Conservation (phyloP, 2,113 vertebrate genomes). For the Tachysurus fulvidraco region DNA sequence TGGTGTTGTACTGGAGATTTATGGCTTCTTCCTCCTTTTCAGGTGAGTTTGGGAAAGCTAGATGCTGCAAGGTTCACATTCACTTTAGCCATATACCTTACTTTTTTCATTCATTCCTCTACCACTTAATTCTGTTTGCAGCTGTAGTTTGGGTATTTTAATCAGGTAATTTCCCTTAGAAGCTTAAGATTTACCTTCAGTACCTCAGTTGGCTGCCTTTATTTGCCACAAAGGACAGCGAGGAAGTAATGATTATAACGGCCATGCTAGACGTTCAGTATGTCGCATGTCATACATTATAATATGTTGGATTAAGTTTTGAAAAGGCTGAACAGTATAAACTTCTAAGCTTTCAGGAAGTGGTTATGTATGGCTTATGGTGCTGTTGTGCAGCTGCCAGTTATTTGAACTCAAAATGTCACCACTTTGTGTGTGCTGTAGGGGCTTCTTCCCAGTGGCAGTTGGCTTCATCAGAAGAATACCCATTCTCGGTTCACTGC, state of each 20-base stretch:
- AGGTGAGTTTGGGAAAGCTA: slow-evolving; percentile 72
- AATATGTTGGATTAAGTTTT: background rate
- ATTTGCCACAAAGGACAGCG: background rate
- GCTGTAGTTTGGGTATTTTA: background rate
- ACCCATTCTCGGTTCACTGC: slow-evolving; percentile 90
- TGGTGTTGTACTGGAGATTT: slow-evolving; percentile 93
- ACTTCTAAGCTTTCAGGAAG: background rate
- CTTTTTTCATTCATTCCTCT: no score
- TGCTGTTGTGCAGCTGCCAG: background rate
- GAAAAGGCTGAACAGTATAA: background rate
- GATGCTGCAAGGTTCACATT: no score
- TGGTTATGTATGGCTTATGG: background rate
- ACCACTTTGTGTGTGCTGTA: slow-evolving; percentile 54
- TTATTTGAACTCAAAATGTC: background rate
- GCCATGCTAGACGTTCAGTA: background rate
- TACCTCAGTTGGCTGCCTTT: background rate
- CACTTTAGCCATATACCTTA: background rate
- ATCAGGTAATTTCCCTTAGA: background rate
- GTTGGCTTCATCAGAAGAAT: slow-evolving; percentile 96
- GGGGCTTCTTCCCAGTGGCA: slow-evolving; percentile 96
- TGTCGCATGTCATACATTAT: background rate
- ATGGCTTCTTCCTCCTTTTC: slow-evolving; percentile 97
- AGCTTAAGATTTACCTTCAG: background rate
- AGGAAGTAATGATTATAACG: background rate
- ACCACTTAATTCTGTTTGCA: background rate